Evolutionary conservation across 1,140 invertebrate species (phyloP), one percentile per base, ranked within the genome.

Genomic region (Zaprionus ghesquierei): DNA sequence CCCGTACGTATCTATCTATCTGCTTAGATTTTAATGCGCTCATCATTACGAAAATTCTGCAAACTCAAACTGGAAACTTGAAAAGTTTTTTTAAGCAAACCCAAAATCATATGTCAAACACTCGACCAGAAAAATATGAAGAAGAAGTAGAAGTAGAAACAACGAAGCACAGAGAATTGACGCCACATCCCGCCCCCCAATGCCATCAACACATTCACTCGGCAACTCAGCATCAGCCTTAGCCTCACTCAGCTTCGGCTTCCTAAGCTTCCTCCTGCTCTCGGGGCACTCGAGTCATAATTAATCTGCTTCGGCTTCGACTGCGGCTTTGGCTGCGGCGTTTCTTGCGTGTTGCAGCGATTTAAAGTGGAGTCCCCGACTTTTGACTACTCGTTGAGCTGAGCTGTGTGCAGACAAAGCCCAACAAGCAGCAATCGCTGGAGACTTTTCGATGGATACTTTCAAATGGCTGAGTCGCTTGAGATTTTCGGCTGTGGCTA

Each of bases 1-100:
- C 15, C 74, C 33, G 22, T 5, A 60, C 5, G 9, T 56, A 18
- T 44, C 5, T 35, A 15, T 20, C 9, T 29, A 18, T 20, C 41
- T 55, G 62, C 38, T 66, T 15, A 41, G 35, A 69, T 75, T 75
- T 75, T 70, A 75, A 75, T 70, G 68, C 72, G 72, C 72, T 75
- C 72, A 87, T 87, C 82, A 87, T 86, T 86, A 81, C 81, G 82
- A 87, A 87, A 86, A 86, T 81, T 87, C 82, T 81, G 81, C 75
- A 70, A 85, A 86, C 73, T 74, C 77, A 65, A 74, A 76, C 76
- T 84, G 79, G 73, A 62, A 79, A 85, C 81, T 74, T 75, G 63
- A 72, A 82, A 79, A 74, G 58, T 63, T 75, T n/a, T 81, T 81
- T 81, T 66, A 81, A 84, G 71, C 81, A 44, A 20, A 75, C 41